A percentile compares a stretch with the other conserved stretches of the same genome.
Evolutionary conservation across 1,140 invertebrate genomes (phyloP).

Genomic region (Tenebrio molitor): DNA sequence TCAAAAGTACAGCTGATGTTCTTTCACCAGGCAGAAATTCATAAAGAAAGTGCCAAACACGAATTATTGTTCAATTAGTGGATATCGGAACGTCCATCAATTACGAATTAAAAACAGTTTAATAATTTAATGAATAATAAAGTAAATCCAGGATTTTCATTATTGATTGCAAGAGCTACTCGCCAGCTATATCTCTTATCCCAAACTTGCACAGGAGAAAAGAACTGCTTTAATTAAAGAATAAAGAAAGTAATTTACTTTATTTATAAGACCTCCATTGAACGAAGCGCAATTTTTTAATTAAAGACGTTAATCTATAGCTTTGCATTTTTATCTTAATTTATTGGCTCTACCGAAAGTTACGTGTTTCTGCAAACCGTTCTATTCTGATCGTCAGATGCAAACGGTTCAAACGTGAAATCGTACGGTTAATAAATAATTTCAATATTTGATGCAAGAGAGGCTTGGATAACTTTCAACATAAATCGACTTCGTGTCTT

Average conservation of each 20-base stretch:
- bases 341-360: slow-evolving; percentile 1
- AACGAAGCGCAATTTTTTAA: slow-evolving; percentile 38
- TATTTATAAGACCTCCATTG: slow-evolving; percentile 39
- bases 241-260: slow-evolving; percentile 37
- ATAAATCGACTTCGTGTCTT: slow-evolving; percentile 33
- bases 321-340: slow-evolving; percentile 39
- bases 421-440: slow-evolving; percentile 22
- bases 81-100: slow-evolving; percentile 12
- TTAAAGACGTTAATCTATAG: slow-evolving; percentile 40
- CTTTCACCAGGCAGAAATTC: background rate
- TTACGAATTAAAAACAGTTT: slow-evolving; percentile 21
- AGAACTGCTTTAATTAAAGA: slow-evolving; percentile 40
- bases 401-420: slow-evolving; percentile 7
- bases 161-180: background rate
- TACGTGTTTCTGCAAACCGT: background rate
- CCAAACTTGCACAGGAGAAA: slow-evolving; percentile 24
- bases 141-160: slow-evolving; percentile 8
- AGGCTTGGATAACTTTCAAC: slow-evolving; percentile 5
- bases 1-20: slow-evolving; percentile 3
- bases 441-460: slow-evolving; percentile 20
- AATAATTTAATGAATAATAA: slow-evolving; percentile 32
- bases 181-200: slow-evolving; percentile 24
- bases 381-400: too few species aligned
- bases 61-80: background rate
- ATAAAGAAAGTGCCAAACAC: background rate